Evolutionary conservation across 2,888 invertebrate genomes (phyloP).

Genomic region (Parasteatoda lunata): DNA sequence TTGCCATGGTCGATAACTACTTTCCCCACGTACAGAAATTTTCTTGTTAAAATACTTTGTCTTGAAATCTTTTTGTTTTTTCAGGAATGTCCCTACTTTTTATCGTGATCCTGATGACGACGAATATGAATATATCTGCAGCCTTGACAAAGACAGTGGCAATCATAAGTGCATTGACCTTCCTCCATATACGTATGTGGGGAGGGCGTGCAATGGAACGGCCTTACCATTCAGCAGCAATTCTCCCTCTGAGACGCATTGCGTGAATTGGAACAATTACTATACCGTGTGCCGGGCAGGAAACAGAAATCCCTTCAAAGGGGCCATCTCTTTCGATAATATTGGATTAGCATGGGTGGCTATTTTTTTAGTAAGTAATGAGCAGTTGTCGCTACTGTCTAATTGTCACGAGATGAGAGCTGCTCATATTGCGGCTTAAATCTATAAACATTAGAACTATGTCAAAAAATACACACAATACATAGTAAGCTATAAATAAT

Average conservation of each 20-base stretch:
- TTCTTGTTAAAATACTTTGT: neutral
- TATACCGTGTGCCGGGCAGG: constrained; percentile 95
- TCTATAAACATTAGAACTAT: no score
- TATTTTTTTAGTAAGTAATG: constrained; percentile 87
- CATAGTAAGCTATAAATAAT: no score
- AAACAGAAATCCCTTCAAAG: constrained; percentile 97
- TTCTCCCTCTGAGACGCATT: constrained; percentile 79
- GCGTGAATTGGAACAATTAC: constrained; percentile 99
- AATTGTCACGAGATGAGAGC: no score
- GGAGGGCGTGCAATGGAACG: constrained; percentile 84
- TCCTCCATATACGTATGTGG: constrained; percentile 84
- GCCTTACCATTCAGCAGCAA: constrained; percentile 76
- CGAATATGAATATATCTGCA: constrained; percentile 95
- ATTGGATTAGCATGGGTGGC: constrained; percentile 99
- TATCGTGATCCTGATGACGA: constrained; percentile 77
- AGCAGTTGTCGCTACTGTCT: no score
- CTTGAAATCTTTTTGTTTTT: constrained; percentile 11
- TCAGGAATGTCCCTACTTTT: constrained; percentile 82
- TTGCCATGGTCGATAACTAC: no score
- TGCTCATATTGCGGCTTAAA: no score
- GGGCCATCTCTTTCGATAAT: constrained; percentile 99
- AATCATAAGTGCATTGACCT: constrained; percentile 93
- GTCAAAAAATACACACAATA: no score
- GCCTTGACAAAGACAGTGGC: constrained; percentile 91
- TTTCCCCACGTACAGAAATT: no score